phyloP scores from a whole-genome alignment of 2,797 vertebrate genomes.

The Trachurus trachurus region DNA sequence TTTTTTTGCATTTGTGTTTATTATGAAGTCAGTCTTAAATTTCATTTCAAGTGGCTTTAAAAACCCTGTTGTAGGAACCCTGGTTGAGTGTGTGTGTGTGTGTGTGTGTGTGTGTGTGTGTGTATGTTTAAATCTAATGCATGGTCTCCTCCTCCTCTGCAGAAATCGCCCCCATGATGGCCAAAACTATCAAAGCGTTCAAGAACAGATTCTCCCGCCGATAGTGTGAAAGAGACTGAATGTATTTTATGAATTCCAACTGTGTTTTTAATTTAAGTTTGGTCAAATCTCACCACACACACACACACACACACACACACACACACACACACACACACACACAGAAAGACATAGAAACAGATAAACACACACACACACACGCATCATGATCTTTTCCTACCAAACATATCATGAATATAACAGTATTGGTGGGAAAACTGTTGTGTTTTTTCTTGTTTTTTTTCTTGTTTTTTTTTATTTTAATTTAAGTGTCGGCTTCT shows the following conservation, averaged over 20 bases:
- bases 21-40: too few species aligned
- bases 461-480: slow-evolving; percentile 26
- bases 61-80: too few species aligned
- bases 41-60: too few species aligned
- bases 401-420: slow-evolving; percentile 40
- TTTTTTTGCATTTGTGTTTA: too few species aligned
- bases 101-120: too few species aligned
- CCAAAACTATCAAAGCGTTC: slow-evolving; percentile 99
- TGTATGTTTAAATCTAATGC: slow-evolving; percentile 1
- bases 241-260: slow-evolving; percentile 73
- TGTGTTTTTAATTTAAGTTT: slow-evolving; percentile 73
- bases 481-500: slow-evolving; percentile 17
- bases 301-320: slow-evolving; percentile 33
- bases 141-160: slow-evolving; percentile 41
- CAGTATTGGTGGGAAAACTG: slow-evolving; percentile 36
- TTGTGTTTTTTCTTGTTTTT: not conserved
- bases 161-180: slow-evolving; percentile 99
- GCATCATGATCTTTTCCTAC: slow-evolving; percentile 7
- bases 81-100: too few species aligned
- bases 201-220: slow-evolving; percentile 98
- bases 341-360: not conserved
- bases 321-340: slow-evolving; percentile 15
- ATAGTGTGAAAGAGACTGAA: slow-evolving; percentile 83
- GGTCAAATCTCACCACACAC: slow-evolving; percentile 22
- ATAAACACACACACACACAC: slow-evolving; percentile 2